Evolutionary conservation across 2,113 vertebrate genomes (phyloP), one percentile per base, ranked within the genome.

Genomic region (Acrocephalus kingi): DNA sequence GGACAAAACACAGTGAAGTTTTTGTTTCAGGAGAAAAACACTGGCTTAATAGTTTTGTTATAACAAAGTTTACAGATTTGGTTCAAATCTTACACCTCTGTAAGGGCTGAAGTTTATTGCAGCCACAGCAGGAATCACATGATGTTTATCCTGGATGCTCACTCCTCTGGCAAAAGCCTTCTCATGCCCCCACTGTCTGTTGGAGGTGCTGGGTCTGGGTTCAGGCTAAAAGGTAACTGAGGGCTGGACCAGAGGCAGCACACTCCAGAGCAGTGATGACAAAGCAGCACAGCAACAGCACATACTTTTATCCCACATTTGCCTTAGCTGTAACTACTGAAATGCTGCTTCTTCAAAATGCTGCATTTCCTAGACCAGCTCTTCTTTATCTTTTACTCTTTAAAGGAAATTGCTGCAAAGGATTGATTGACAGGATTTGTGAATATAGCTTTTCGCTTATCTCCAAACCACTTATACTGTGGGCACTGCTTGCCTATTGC

Each of bases 391-490:
- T 88, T 72, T 62, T n/a, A 58, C 59, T 68, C 35, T 85, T 77
- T 61, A 87, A 87, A 88, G 61, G 64, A 84, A 94, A 92, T 74
- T 76, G 41, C 80, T 89, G 58, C 58, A 78, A 83, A 85, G 52
- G 76, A 45, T 84, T 92, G 84, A 89, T 58, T 93, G 91, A 84
- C 87, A 69, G 79, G 22, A 58, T 62, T 67, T 88, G 56, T 86
- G 91, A 91, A 73, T 93, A 79, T 9, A 80, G 61, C 39, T 83
- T 73, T 90, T 85, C 75, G 28, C 86, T 90, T 94, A 90, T 93
- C 90, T 90, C 75, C 37, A 83, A 76, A 87, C 56, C 68, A 84
- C 54, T 94, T 84, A 39, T 5, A 52, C 43, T 27, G 41, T 24
- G 48, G 22, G 39, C 28, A 52, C 35, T 75, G n/a, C 67, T 86